A percentile compares a stretch with the other conserved stretches of the same genome.
Evolutionary conservation across 1,140 invertebrate genomes (phyloP).

Genomic region (Cydia fagiglandana): DNA sequence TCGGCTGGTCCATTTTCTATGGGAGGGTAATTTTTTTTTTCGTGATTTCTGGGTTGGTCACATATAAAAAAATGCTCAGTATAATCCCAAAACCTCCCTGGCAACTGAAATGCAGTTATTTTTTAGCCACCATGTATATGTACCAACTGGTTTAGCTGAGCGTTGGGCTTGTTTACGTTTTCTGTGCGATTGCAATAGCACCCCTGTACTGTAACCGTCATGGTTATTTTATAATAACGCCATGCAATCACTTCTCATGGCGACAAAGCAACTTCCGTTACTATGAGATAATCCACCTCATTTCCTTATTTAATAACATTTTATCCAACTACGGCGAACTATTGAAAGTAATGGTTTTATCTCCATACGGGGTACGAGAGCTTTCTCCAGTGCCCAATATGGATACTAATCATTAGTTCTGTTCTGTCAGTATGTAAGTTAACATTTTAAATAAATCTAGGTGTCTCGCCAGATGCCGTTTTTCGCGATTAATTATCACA

Average conservation of each 20-base stretch:
- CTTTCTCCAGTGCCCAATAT: slow-evolving; percentile 13
- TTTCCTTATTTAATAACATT: slow-evolving; percentile 28
- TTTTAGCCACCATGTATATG: no score
- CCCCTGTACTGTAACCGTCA: slow-evolving; percentile 1
- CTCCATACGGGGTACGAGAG: slow-evolving; percentile 12
- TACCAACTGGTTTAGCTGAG: neutral
- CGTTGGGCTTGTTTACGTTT: neutral
- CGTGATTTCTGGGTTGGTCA: no score
- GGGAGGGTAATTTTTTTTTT: no score
- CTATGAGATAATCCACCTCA: slow-evolving; percentile 27
- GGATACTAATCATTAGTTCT: slow-evolving; percentile 7
- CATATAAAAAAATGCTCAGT: no score
- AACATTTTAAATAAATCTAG: neutral
- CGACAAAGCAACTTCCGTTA: slow-evolving; percentile 17
- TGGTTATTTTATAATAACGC: slow-evolving; percentile 13
- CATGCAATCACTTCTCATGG: slow-evolving; percentile 26
- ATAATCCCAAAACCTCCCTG: no score
- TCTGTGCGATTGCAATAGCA: neutral
- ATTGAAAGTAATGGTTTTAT: slow-evolving; percentile 28
- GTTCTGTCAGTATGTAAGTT: neutral
- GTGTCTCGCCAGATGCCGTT: neutral
- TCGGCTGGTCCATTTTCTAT: no score
- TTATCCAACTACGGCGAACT: slow-evolving; percentile 24
- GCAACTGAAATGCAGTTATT: no score
- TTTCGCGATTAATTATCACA: neutral